A percentile compares a stretch with the other conserved stretches of the same genome.
Evolutionary conservation across 2,888 invertebrate genomes (phyloP).

Genomic region (Criorhina ranunculi): DNA sequence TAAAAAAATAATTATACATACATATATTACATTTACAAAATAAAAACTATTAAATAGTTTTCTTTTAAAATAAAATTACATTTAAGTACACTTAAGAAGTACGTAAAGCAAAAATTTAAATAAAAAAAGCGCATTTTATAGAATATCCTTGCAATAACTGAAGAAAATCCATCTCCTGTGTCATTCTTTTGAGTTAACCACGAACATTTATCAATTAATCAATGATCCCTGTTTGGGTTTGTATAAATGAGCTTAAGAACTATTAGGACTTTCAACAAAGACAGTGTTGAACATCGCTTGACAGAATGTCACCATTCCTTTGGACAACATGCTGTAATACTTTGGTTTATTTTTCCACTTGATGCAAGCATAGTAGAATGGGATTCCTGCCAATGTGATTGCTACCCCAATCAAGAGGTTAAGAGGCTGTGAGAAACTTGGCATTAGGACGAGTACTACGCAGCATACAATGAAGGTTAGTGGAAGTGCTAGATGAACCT

Average conservation of each 20-base stretch:
- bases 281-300: conserved; percentile 88
- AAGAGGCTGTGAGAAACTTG: conserved; percentile 90
- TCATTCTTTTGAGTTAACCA: conserved; percentile 40
- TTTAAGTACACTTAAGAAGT: conserved; percentile 48
- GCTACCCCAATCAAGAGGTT: conserved; percentile 91
- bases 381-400: conserved; percentile 92
- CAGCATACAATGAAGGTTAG: conserved; percentile 92
- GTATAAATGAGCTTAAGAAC: conserved; percentile 49
- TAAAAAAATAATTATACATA: conserved; percentile 29
- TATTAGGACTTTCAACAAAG: conserved; percentile 86
- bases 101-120: conserved; percentile 40
- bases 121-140: conserved; percentile 47
- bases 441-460: conserved; percentile 91
- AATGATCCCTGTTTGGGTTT: conserved; percentile 43
- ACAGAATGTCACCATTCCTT: conserved; percentile 86
- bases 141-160: conserved; percentile 67
- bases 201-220: conserved; percentile 23
- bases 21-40: conserved; percentile 29
- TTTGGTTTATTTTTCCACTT: conserved; percentile 88
- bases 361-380: conserved; percentile 91
- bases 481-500: conserved; percentile 90
- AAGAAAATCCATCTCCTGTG: not conserved
- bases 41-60: conserved; percentile 43
- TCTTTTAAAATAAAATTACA: conserved; percentile 11
- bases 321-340: conserved; percentile 85